Conservation (phyloP, 2,888 invertebrate genomes). For the Plutella xylostella region DNA sequence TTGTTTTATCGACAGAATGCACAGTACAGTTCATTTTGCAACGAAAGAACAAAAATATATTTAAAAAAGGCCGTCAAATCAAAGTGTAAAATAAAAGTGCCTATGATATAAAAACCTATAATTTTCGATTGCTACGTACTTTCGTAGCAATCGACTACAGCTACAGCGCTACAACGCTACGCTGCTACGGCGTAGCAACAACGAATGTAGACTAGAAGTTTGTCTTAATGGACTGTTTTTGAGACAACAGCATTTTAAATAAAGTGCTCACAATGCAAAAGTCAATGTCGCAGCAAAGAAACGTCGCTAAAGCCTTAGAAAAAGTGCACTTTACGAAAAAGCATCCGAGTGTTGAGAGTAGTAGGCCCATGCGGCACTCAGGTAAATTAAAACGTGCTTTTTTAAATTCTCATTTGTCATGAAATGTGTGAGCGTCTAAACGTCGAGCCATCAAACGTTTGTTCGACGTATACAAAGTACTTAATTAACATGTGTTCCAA, state of each 20-base stretch:
- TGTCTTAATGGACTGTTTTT: slow-evolving; percentile 31
- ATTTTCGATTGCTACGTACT: background rate
- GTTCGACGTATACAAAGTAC: too few relatives aligned
- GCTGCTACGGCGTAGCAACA: slow-evolving; percentile 7
- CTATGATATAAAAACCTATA: too few relatives aligned
- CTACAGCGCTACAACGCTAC: slow-evolving; percentile 1
- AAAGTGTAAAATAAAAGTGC: too few relatives aligned
- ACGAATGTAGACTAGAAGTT: slow-evolving; percentile 14
- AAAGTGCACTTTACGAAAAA: slow-evolving; percentile 52
- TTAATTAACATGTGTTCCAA: too few relatives aligned
- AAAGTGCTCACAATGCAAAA: slow-evolving; percentile 53
- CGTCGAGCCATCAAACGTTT: slow-evolving; percentile 55
- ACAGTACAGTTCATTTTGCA: too few relatives aligned
- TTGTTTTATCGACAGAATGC: slow-evolving; percentile 1
- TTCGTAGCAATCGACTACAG: background rate
- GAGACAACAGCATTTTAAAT: slow-evolving; percentile 40
- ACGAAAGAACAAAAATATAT: too few relatives aligned
- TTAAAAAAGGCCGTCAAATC: too few relatives aligned
- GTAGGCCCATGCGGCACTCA: slow-evolving; percentile 33
- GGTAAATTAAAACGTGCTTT: slow-evolving; percentile 58
- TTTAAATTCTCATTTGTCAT: slow-evolving; percentile 48
- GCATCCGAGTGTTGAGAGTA: slow-evolving; percentile 26
- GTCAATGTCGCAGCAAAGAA: slow-evolving; percentile 36
- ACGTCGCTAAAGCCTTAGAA: slow-evolving; percentile 41
- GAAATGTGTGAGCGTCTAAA: slow-evolving; percentile 32